A percentile compares a stretch with the other conserved stretches of the same genome.
Evolutionary conservation across 1,140 invertebrate species (phyloP).

Genomic region (Eubasilissa regina): DNA sequence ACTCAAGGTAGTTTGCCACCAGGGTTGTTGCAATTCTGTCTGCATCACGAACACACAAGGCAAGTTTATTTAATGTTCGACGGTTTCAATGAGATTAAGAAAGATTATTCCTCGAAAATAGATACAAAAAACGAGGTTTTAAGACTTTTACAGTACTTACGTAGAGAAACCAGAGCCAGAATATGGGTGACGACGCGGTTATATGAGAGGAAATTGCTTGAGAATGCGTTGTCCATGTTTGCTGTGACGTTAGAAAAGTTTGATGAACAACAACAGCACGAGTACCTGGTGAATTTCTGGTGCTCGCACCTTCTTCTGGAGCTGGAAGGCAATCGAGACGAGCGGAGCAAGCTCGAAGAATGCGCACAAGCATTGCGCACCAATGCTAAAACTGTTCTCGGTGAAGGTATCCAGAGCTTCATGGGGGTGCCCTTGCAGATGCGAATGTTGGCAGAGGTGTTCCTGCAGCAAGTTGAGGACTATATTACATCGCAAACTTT

Average conservation of each 20-base stretch:
- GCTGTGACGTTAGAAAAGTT: background rate
- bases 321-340: background rate
- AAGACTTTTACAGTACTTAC: background rate
- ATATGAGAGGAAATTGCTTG: background rate
- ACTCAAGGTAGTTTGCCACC: background rate
- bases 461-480: too few relatives aligned
- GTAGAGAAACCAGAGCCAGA: background rate
- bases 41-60: background rate
- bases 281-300: conserved; percentile 1
- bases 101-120: background rate
- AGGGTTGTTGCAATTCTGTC: background rate
- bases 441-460: too few relatives aligned
- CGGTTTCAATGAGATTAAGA: conserved; percentile 22
- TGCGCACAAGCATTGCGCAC: too few relatives aligned
- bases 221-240: background rate
- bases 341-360: too few relatives aligned
- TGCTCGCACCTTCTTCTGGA: background rate
- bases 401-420: too few relatives aligned
- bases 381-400: too few relatives aligned
- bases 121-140: background rate
- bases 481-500: too few relatives aligned
- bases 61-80: background rate
- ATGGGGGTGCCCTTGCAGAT: too few relatives aligned
- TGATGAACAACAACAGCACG: background rate
- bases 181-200: background rate